Base-by-base conservation (phyloP, 2,113 vertebrate genomes). In the Callocephalon fimbriatum region DNA sequence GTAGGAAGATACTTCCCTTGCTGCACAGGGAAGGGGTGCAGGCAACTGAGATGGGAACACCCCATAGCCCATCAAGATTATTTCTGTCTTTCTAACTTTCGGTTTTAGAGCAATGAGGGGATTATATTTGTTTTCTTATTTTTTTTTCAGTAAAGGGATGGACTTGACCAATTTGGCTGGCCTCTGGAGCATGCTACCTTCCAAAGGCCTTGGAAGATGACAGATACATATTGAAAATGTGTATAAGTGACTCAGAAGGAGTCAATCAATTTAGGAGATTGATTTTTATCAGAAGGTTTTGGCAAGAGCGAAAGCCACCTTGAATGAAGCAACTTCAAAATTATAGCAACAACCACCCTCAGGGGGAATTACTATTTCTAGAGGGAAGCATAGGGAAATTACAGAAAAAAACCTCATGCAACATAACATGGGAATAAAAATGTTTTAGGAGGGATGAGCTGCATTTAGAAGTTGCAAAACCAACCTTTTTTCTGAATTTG, bases 1-100 rank as follows among this genome's bases (percentile, higher is more conserved):
- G 29, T 1, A 1, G 26, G 26, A 58, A 66, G 23, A n/a, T 53
- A 32, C 9, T 47, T 63, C 13, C 6, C 10, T 18, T 2, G 0
- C 37, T 18, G 2, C 18, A 29, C 0, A 1, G 23, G 10, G 14
- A 56, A 53, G 5, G 14, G 29, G 2, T 22, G 19, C 31, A 77
- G 12, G 17, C 31, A 61, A 56, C 4, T 23, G 35, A 79, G 27
- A 42, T 14, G 23, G n/a, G 29, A 76, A 50, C 25, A 40, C 3
- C 3, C 18, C 0, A 1, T 10, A 48, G 8, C 8, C 29, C 16
- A 20, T 23, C 1, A 1, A 8, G 37, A 90, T 48, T 35, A 42
- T n/a, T 91, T 59, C 38, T 61, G n/a, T 14, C 38, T 44, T 93
- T 42, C 19, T 88, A 82, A 38, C 5, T 12, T 62, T 31, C 45